Conservation (phyloP, 2,113 vertebrate species). For the Peucedramus taeniatus region DNA sequence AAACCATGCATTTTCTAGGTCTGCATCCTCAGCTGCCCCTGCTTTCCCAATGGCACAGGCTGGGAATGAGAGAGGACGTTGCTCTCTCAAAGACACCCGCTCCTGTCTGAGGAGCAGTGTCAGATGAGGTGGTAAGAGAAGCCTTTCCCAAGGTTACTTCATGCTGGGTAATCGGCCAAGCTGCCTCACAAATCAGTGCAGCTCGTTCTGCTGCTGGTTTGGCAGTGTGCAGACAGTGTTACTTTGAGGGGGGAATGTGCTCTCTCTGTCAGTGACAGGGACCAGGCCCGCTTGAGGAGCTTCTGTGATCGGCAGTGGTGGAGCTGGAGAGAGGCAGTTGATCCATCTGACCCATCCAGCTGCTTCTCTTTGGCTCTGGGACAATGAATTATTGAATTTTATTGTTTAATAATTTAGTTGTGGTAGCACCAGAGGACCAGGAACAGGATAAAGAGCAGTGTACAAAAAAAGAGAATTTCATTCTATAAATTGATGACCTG, state of each 20-base stretch:
- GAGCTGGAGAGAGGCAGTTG: neutral
- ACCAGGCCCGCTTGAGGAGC: neutral
- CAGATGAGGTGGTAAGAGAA: neutral
- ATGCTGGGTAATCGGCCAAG: neutral
- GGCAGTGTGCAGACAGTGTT: neutral
- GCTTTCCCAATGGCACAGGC: neutral
- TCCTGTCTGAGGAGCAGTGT: neutral
- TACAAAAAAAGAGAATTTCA: neutral
- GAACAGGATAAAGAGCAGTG: neutral
- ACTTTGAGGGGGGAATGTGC: neutral
- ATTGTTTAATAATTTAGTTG: neutral
- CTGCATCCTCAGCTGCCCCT: neutral
- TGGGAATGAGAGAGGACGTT: fast-evolving
- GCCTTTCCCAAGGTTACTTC: neutral
- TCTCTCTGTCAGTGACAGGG: neutral
- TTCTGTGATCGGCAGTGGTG: neutral
- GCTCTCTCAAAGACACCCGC: neutral
- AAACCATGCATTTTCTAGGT: neutral
- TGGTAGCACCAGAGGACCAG: neutral
- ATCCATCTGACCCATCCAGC: neutral
- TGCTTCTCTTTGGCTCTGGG: neutral
- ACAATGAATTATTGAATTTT: neutral
- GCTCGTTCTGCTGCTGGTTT: neutral
- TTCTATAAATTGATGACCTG: neutral
- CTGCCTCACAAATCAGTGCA: neutral